Percentiles rank a stretch among this genome's conserved stretches.
phyloP scores from a whole-genome alignment of 2,888 invertebrate species.

The Limnephilus lunatus region DNA sequence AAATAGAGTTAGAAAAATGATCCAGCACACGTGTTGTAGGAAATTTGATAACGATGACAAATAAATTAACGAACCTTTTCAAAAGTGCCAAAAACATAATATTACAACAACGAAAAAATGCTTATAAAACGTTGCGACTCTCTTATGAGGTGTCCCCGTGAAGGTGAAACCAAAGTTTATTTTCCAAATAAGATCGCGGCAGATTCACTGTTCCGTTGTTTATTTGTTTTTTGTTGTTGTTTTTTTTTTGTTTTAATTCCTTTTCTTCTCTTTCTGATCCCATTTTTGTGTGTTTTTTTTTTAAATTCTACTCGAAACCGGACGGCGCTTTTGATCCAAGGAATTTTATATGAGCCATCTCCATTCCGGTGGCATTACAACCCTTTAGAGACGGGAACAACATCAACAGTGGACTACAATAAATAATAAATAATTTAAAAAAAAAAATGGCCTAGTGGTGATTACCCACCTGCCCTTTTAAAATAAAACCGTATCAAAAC shows the following conservation, averaged over 20 bases:
- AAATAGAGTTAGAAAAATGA: background rate
- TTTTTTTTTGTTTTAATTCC: constrained; percentile 34
- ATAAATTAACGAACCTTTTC: background rate
- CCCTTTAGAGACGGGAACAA: constrained; percentile 14
- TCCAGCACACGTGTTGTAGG: background rate
- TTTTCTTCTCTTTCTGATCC: constrained; percentile 37
- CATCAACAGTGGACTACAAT: background rate
- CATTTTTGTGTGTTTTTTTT: constrained; percentile 19
- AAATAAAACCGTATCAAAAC: no score
- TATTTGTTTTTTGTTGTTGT: constrained; percentile 41
- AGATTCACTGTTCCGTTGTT: constrained; percentile 40
- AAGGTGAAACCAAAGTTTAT: constrained; percentile 13
- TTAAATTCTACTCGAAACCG: constrained; percentile 35
- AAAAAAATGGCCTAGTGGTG: background rate
- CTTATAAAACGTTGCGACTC: background rate
- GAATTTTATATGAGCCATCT: constrained; percentile 55
- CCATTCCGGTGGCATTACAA: constrained; percentile 36
- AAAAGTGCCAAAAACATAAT: background rate
- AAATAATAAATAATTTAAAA: background rate
- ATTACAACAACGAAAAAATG: background rate
- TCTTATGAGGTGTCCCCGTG: background rate
- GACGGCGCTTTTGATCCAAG: constrained; percentile 46
- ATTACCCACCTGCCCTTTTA: background rate
- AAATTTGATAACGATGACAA: background rate
- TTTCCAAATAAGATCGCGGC: constrained; percentile 43